Evolutionary conservation across 2,113 vertebrate genomes (phyloP), one percentile per base, ranked within the genome.

Genomic region (Pterophyllum scalare): DNA sequence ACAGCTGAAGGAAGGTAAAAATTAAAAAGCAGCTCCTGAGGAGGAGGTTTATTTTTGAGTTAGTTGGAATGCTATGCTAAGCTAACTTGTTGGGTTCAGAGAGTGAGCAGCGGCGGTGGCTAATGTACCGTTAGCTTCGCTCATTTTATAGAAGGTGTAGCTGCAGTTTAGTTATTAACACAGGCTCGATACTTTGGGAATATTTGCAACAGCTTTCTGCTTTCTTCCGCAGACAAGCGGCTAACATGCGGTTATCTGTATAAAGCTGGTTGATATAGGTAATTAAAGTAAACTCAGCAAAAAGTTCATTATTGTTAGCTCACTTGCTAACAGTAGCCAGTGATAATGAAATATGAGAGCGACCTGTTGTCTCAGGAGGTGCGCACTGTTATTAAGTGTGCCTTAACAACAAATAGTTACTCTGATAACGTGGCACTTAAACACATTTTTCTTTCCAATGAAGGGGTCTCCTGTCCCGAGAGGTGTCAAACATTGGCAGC

Each of bases 311-410:
- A 43, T 85, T 77, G 80, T 83, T 90, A 87, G 85, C 84, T 19
- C 17, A 3, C 14, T 1, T 58, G 91, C 86, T 92, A 90, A 52
- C 74, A 38, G 12, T 82, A 89, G 90, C 91, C 59, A 81, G 65
- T 75, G 87, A 62, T 80, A 70, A 20, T 62, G 88, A 78, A 85
- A 89, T 57, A 40, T 24, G 80, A 89, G 87, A 84, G 70, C 64
- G 83, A 91, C 92, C 88, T 91, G 93, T 90, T 93, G 87, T 89
- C 49, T 84, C 15, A 24, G 19, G 46, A 74, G 75, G 46, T 89
- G 70, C 76, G 83, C 79, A 84, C 43, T 79, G 26, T 72, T 57
- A 59, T 61, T 77, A 62, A 77, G 20, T 31, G 52, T 77, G 20
- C 80, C 12, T 77, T 12, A 52, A 33, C 12, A 62, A 20, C 26